Conservation (phyloP, 2,113 vertebrate species). For the Trematocara variabile region DNA sequence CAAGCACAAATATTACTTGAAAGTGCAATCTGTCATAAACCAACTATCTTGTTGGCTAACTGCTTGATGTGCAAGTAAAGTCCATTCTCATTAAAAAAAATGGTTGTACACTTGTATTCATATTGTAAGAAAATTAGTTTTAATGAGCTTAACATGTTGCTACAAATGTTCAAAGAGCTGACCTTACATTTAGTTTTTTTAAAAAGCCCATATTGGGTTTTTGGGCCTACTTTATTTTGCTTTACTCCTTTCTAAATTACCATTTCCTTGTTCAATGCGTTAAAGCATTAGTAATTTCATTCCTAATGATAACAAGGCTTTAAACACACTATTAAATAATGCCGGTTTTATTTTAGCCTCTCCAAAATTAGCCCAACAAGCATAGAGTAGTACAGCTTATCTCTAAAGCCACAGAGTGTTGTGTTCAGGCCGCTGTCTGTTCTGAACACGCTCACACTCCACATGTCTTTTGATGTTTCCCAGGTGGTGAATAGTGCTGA, state of each 20-base stretch:
- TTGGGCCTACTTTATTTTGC: neutral
- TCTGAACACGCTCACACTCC: neutral
- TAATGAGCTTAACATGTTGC: neutral
- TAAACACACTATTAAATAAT: neutral
- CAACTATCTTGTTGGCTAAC: neutral
- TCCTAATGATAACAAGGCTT: slow-evolving; percentile 1
- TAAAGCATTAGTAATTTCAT: neutral
- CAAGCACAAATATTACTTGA: slow-evolving; percentile 40
- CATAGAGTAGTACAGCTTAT: slow-evolving; percentile 31
- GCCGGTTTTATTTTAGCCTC: neutral
- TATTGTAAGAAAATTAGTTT: neutral
- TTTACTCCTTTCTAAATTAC: neutral
- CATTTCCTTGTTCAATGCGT: neutral
- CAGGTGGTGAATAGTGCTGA: slow-evolving; percentile 44
- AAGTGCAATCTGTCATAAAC: slow-evolving; percentile 30
- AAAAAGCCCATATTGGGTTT: neutral
- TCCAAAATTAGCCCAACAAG: slow-evolving; percentile 4
- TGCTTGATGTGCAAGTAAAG: neutral
- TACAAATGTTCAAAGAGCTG: neutral
- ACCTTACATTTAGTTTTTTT: neutral
- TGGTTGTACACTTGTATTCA: neutral
- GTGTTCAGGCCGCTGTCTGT: neutral
- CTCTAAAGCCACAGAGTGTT: slow-evolving; percentile 45
- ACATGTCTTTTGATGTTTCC: slow-evolving; percentile 28
- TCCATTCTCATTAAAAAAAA: slow-evolving; percentile 4